phyloP scores from a whole-genome alignment of 2,797 vertebrate genomes.

The Margarornis squamiger region DNA sequence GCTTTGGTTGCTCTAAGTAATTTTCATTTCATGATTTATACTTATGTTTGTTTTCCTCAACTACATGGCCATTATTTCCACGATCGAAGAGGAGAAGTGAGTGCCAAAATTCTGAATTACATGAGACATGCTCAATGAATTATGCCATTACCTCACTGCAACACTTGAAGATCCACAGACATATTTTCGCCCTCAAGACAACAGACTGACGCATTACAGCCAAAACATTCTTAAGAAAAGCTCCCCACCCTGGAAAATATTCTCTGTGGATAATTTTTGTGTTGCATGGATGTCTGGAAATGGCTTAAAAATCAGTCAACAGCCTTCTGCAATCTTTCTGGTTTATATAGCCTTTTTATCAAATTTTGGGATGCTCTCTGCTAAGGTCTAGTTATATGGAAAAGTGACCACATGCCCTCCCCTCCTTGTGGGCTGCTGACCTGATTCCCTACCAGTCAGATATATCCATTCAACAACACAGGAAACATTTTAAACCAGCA shows the following conservation, averaged over 20 bases:
- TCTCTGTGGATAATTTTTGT: neutral
- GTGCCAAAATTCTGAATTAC: neutral
- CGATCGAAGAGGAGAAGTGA: neutral
- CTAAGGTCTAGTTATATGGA: neutral
- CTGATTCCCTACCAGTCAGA: neutral
- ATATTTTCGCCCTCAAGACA: neutral
- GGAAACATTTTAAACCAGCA: neutral
- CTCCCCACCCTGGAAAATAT: neutral
- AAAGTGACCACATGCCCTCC: neutral
- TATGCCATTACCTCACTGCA: neutral
- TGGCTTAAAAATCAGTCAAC: neutral
- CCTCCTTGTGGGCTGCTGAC: neutral
- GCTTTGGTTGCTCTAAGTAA: neutral
- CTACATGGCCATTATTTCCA: neutral
- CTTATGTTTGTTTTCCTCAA: neutral
- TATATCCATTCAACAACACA: neutral
- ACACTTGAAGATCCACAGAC: neutral
- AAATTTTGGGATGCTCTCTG: neutral
- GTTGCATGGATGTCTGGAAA: neutral
- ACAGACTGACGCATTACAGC: neutral
- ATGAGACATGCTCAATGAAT: neutral
- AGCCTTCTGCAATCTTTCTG: neutral
- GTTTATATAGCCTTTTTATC: rapidly evolving
- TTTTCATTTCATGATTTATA: neutral
- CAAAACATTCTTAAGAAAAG: neutral